phyloP scores from a whole-genome alignment of 64 coral and sea anemone genomes.

The Pocillopora damicornis region DNA sequence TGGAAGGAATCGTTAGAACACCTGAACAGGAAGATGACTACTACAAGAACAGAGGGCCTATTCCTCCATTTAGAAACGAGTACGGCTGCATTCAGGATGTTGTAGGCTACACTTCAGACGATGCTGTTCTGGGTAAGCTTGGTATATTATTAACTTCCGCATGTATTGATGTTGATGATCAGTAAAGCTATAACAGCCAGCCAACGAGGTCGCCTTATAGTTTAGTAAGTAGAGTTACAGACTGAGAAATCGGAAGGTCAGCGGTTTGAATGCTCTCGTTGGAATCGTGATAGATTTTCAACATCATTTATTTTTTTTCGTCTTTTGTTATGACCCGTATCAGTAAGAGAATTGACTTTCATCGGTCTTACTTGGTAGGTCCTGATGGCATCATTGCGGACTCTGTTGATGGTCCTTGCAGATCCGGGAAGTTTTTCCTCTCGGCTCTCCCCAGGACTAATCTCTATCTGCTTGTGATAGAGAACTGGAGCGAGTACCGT shows the following conservation, averaged over 20 bases:
- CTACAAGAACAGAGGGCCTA: slow-evolving; percentile 94
- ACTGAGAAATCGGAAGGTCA: no score
- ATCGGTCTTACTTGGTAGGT: slow-evolving; percentile 10
- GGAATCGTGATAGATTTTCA: no score
- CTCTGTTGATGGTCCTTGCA: slow-evolving; percentile 69
- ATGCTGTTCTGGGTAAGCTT: slow-evolving; percentile 41
- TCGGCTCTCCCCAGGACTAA: slow-evolving; percentile 81
- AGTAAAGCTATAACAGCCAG: no score
- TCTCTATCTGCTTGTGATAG: slow-evolving; percentile 86
- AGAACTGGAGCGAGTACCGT: slow-evolving; percentile 86
- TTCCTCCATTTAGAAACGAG: slow-evolving; percentile 96
- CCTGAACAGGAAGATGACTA: slow-evolving; percentile 97
- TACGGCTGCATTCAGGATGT: slow-evolving; percentile 99
- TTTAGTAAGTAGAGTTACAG: no score
- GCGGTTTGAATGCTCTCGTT: no score
- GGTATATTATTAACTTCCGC: background rate
- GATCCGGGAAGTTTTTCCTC: slow-evolving; percentile 82
- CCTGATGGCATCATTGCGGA: slow-evolving; percentile 63
- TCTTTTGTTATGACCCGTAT: no score
- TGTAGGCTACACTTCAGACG: slow-evolving; percentile 80
- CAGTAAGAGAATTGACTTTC: background rate
- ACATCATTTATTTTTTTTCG: no score
- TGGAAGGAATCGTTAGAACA: slow-evolving; percentile 89
- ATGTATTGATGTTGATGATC: background rate
- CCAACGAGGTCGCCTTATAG: no score